Percentiles rank a stretch among this genome's conserved stretches.
Evolutionary conservation across 2,113 vertebrate genomes (phyloP).

Genomic region (Dasyprocta punctata): DNA sequence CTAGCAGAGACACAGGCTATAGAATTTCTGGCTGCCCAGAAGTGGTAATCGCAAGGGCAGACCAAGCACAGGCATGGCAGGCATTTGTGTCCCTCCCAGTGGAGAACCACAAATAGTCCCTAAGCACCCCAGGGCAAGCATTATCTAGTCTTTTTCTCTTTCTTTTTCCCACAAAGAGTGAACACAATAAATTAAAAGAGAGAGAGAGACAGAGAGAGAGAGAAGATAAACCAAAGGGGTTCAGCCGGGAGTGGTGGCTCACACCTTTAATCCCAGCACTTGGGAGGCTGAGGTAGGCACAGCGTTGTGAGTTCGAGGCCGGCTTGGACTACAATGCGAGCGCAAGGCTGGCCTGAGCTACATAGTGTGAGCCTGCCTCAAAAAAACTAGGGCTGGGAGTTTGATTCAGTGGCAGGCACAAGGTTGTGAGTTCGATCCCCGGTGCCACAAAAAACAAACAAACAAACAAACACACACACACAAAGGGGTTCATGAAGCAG

Average conservation of each 20-base stretch:
- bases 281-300: too few species aligned
- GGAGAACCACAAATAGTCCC: not conserved
- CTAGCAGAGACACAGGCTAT: constrained; percentile 69
- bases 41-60: not conserved
- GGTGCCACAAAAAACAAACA: too few species aligned
- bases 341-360: too few species aligned
- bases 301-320: too few species aligned
- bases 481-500: not conserved
- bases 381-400: too few species aligned
- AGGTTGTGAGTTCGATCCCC: too few species aligned
- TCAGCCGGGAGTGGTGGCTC: too few species aligned
- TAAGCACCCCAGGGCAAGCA: not conserved
- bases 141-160: not conserved
- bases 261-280: too few species aligned
- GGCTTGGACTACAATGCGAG: too few species aligned
- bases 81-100: not conserved
- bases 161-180: not conserved
- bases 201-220: not conserved
- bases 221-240: not conserved
- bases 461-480: too few species aligned
- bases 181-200: not conserved
- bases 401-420: too few species aligned
- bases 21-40: constrained; percentile 14
- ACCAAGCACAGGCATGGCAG: not conserved
- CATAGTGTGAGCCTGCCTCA: too few species aligned